phyloP scores from a whole-genome alignment of 2,113 vertebrate species.

The Corythornis cristatus region DNA sequence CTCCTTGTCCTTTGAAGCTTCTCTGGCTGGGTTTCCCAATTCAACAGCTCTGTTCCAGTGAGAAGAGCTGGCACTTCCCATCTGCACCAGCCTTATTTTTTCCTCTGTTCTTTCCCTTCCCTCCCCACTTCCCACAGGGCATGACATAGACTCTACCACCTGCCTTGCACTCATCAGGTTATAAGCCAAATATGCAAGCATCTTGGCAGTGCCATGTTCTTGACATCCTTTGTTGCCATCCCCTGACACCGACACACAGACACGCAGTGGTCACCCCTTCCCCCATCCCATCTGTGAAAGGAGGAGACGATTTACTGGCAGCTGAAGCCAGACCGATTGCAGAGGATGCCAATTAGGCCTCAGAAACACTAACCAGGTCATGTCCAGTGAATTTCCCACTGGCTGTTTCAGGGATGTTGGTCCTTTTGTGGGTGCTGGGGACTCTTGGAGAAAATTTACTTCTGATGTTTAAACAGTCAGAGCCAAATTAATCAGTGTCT shows the following conservation, averaged over 20 bases:
- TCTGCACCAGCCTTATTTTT: constrained; percentile 53
- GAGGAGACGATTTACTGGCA: constrained; percentile 49
- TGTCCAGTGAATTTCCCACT: background rate
- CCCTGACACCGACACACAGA: constrained; percentile 33
- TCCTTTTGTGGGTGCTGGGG: background rate
- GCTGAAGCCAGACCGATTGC: background rate
- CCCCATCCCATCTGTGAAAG: constrained; percentile 56
- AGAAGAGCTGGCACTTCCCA: constrained; percentile 53
- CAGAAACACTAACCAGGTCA: constrained; percentile 23
- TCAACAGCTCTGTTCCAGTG: background rate
- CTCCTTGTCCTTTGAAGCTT: background rate
- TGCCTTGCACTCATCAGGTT: constrained; percentile 58
- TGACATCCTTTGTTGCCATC: constrained; percentile 63
- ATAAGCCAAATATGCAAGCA: constrained; percentile 48
- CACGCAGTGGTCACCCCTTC: constrained; percentile 34
- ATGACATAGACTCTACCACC: constrained; percentile 63
- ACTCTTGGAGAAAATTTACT: rapidly evolving
- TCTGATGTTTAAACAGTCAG: rapidly evolving
- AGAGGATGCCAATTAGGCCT: constrained; percentile 55
- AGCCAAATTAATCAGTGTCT: rapidly evolving
- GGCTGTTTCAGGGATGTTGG: background rate
- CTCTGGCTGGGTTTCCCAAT: constrained; percentile 9
- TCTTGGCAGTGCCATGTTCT: constrained; percentile 21
- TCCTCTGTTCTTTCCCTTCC: constrained; percentile 10
- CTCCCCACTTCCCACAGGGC: constrained; percentile 32